Percentiles rank a stretch among this genome's conserved stretches.
Evolutionary conservation across 2,113 vertebrate species (phyloP).

Genomic region (Pterocles burchelli): DNA sequence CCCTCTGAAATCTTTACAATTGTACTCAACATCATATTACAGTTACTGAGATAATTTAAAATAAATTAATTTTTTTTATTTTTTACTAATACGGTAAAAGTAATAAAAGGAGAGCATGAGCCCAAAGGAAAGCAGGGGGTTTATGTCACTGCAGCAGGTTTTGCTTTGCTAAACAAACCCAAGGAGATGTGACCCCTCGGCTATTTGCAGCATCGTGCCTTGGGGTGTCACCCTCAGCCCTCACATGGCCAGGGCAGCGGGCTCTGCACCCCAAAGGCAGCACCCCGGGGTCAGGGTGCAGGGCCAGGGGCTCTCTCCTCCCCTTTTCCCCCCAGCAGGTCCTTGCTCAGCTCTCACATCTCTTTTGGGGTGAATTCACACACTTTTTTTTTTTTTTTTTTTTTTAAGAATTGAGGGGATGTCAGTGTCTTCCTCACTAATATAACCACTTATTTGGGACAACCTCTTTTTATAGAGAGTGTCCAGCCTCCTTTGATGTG

Average conservation of each 20-base stretch:
- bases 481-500: background rate
- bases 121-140: background rate
- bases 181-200: background rate
- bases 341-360: background rate
- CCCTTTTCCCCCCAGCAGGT: background rate
- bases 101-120: background rate
- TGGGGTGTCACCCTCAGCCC: slow-evolving; percentile 32
- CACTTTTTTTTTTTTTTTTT: background rate
- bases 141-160: background rate
- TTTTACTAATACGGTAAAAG: background rate
- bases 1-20: background rate
- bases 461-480: background rate
- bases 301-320: background rate
- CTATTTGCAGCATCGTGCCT: background rate
- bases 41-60: background rate
- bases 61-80: no score
- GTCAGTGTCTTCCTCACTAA: background rate
- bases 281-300: background rate
- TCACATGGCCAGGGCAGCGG: background rate
- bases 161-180: background rate
- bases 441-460: rapidly evolving
- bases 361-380: background rate
- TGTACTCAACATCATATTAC: background rate
- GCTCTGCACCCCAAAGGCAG: background rate
- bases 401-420: background rate